Evolutionary conservation across 2,797 vertebrate species (phyloP).

Genomic region (Brachyalestes nurse): DNA sequence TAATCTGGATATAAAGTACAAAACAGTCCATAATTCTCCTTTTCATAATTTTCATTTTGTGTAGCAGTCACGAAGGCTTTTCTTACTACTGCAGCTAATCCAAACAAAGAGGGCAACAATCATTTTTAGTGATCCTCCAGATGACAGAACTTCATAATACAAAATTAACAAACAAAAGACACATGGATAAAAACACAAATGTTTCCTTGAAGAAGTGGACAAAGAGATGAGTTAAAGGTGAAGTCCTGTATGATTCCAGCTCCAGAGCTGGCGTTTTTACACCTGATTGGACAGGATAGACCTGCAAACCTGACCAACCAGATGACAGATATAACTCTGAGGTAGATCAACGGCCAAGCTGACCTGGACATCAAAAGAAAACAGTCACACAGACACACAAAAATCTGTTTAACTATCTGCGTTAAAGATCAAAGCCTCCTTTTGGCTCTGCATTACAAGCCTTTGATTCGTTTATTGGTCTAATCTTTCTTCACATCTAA

Average conservation of each 20-base stretch:
- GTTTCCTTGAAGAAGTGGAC: slow-evolving; percentile 79
- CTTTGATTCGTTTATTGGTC: slow-evolving; percentile 71
- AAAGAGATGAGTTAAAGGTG: slow-evolving; percentile 51
- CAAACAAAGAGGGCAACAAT: slow-evolving; percentile 43
- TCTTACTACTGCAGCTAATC: slow-evolving; percentile 35
- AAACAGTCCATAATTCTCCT: slow-evolving; percentile 24
- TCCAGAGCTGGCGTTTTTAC: slow-evolving; percentile 94
- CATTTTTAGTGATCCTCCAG: slow-evolving; percentile 26
- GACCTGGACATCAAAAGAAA: slow-evolving; percentile 92
- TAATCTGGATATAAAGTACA: slow-evolving; percentile 31
- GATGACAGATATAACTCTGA: slow-evolving; percentile 94
- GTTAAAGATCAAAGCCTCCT: slow-evolving; percentile 84
- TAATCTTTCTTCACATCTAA: slow-evolving; percentile 81
- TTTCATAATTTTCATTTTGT: slow-evolving; percentile 38
- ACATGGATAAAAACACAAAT: slow-evolving; percentile 76
- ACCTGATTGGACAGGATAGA: slow-evolving; percentile 87
- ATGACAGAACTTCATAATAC: slow-evolving; percentile 59
- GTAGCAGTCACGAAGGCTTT: slow-evolving; percentile 50
- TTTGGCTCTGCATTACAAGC: slow-evolving; percentile 72
- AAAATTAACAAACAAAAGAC: slow-evolving; percentile 67
- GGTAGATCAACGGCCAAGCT: slow-evolving; percentile 97
- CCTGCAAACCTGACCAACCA: slow-evolving; percentile 94
- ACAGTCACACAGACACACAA: slow-evolving; percentile 78
- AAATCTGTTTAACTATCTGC: slow-evolving; percentile 45
- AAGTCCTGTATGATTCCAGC: slow-evolving; percentile 88